Evolutionary conservation across 2,888 invertebrate species (phyloP).

Genomic region (Cephus sareptanus): DNA sequence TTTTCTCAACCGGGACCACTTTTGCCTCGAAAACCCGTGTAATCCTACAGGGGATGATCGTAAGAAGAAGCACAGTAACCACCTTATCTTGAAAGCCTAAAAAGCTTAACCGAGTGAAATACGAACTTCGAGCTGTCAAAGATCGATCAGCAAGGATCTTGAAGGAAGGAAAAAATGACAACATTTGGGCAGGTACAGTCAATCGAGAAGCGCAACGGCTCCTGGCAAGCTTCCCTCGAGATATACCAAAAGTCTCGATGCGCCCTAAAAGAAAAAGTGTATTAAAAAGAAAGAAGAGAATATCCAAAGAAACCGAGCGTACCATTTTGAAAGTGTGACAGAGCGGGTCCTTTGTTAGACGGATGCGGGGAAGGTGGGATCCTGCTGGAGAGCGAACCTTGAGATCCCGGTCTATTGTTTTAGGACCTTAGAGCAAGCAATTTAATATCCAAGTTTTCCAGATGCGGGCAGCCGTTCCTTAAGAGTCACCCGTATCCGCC

Average conservation of each 20-base stretch:
- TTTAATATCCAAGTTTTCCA: conserved; percentile 48
- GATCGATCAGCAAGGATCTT: background rate
- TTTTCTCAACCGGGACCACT: background rate
- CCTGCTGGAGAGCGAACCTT: background rate
- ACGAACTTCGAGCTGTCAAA: background rate
- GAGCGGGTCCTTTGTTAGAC: background rate
- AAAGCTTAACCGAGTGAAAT: background rate
- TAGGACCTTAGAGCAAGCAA: conserved; percentile 33
- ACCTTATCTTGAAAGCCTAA: background rate
- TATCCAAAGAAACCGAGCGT: background rate
- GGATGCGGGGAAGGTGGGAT: background rate
- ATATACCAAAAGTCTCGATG: background rate
- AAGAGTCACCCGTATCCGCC: background rate
- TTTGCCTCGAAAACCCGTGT: background rate
- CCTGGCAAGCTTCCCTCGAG: background rate
- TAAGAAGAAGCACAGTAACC: background rate
- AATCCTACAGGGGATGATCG: background rate
- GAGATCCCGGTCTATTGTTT: background rate
- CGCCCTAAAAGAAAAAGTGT: background rate
- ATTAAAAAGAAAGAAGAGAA: background rate
- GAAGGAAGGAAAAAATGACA: background rate
- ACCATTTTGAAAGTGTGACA: background rate
- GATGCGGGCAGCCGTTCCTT: conserved; percentile 45
- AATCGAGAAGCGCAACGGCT: background rate
- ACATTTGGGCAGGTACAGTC: background rate